Percentiles rank a stretch among this genome's conserved stretches.
These are phyloP conservation scores for Anomalospiza imberbis DNA, from an alignment of 2,797 vertebrate genomes.

Conservation along the genomic window DNA sequence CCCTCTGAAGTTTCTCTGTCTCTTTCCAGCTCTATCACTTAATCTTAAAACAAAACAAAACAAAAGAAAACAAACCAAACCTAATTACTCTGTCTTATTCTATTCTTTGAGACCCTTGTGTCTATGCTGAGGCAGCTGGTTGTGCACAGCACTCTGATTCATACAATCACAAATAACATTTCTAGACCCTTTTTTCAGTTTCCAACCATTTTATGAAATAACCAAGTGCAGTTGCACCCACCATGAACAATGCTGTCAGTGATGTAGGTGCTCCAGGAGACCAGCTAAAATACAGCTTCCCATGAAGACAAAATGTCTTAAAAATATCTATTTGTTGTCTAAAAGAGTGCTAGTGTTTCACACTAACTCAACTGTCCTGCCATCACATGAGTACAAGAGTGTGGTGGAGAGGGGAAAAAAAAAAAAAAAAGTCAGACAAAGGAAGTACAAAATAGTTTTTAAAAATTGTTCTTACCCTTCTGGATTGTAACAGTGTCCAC, in stretches of 20 bases:
- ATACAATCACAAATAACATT: neutral
- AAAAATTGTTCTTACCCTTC: neutral
- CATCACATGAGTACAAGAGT: rapidly evolving
- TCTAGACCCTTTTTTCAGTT: neutral
- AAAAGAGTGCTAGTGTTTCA: neutral
- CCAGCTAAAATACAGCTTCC: neutral
- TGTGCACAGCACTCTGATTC: neutral
- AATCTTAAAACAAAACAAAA: neutral
- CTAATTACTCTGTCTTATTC: neutral
- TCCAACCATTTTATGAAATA: neutral
- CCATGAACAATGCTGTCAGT: neutral
- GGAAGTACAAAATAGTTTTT: neutral
- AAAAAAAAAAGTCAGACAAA: neutral
- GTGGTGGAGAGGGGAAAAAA: neutral
- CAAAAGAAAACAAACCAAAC: neutral
- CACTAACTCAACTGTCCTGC: neutral
- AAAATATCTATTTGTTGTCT: neutral
- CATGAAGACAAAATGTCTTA: neutral
- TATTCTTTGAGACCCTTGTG: neutral
- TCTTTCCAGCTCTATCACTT: neutral
- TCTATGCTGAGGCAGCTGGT: neutral
- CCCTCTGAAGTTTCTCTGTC: neutral
- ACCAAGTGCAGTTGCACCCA: neutral
- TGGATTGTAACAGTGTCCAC: neutral
- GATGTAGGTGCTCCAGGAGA: neutral